Base-by-base conservation (phyloP, 2,113 vertebrate species). In the Pelecanus crispus region DNA sequence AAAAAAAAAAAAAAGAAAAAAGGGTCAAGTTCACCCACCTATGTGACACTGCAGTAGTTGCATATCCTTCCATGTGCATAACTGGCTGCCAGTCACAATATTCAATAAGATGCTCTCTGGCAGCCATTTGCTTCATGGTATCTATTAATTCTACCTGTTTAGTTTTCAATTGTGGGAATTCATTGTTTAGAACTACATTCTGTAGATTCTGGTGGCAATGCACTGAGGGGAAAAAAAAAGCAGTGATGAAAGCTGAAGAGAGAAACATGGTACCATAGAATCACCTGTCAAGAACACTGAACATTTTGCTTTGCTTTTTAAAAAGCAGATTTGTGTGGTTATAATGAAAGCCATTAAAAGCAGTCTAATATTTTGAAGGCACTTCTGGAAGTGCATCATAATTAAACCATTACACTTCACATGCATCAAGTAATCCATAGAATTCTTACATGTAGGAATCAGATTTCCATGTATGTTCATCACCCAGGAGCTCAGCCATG, bases 241-340 rank as follows among this genome's bases (percentile, higher is more conserved):
- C 49, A 47, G 42, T 67, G 7, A 28, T 21, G 22, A 61, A 70
- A 96, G 16, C 28, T 29, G 7, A 36, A 32, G 49, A 90, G 44
- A 49, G 7, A 38, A 92, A 40, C 20, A 44, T 0, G 0, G 32
- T 29, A 36, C 29, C 32, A 63, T 0, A 14, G 15, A 75, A 61
- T 10, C 36, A 66, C 10, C 20, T 7, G 3, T 10, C 11, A 47
- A 21, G 29, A 84, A 36, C 11, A 45, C 16, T 13, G 11, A 91
- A 22, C 8, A 22, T 62, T 19, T 58, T 70, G 28, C 25, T 81
- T 50, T 55, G 28, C 13, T 81, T 75, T 89, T 78, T 25, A 58
- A 49, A 50, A 87, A 36, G 7, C 4, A 47, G 21, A 44, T 36
- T 67, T 40, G 0, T 21, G 11, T 2, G 4, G 24, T 62, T 78